Evolutionary conservation across 1,140 invertebrate genomes (phyloP), one percentile per base, ranked within the genome.

Genomic region (Whitmania pigra): DNA sequence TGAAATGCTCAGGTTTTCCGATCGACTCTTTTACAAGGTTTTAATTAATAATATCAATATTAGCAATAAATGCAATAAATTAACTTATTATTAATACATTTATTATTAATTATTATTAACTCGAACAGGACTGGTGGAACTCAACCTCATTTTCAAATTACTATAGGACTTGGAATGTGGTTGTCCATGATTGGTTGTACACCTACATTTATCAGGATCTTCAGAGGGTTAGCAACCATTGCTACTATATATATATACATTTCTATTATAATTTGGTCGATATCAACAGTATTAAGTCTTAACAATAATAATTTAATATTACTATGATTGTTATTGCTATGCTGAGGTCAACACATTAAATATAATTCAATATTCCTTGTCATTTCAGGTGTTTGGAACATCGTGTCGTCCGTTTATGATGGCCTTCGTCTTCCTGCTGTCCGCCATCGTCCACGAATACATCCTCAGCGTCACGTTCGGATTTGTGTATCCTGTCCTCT

Each of bases 151-250:
- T 89, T 79, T 86, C 86, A 0, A 85, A 83, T 7, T 98, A 89
- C 78, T 97, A 93, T 79, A 73, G 92, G 22, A 90, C 89, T 11
- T 97, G 94, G 94, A 97, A 97, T 79, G 85, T 91, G 18, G 88
- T 96, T 0, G 93, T 97, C 0, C 89, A 95, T 78, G 91, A 94
- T 74, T 98, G 93, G 93, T 83, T 97, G 0, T 92, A 94, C 76
- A 88, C 88, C 0, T 95, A 96, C 80, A 85, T 98, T 25, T 97
- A 94, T 80, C 88, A 87, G 77, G 93, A 95, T 76, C 78, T 90
- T n/a, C 88, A 87, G 63, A 86, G 86, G 71, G 82, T 87, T 15
- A 49, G 13, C 13, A 15, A 49, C 31, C 31, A 49, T 49, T 76
- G 86, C 0, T 89, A 0, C 13, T 49, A n/a, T n/a, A n/a, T n/a